Base-by-base conservation (phyloP, 2,888 invertebrate genomes). In the Pseudococcus longispinus region DNA sequence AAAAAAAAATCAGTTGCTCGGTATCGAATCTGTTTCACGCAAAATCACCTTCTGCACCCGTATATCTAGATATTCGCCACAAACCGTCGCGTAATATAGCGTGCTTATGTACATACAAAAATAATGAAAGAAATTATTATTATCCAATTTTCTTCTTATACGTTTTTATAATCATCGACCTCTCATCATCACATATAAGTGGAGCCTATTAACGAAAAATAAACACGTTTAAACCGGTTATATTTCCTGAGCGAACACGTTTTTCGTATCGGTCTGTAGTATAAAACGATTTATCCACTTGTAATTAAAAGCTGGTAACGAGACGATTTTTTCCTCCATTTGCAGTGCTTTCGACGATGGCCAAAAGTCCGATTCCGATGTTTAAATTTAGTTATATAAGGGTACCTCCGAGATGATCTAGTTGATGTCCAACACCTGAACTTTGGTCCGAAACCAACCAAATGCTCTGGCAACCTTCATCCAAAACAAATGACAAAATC, bases 121-220 rank as follows among this genome's bases (percentile, higher is more conserved):
- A 80, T 80, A 80, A 80, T 13, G 77, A 80, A 80, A 80, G 77
- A 80, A 80, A 80, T 80, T 80, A 80, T 74, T 74, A 74, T 42
- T 80, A 80, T 80, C 77, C 77, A 42, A 42, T 80, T 80, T 80
- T 80, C 20, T 42, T 80, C 23, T 80, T 80, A 80, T 80, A 80
- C 32, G 77, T 80, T 80, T 42, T 80, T 42, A 80, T 80, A 80
- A 80, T 80, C 77, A 80, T 80, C 77, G 77, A 80, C 77, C 77
- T 80, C 77, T 80, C 77, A 80, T 80, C 77, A 80, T 80, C 77
- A 20, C 42, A 80, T 23, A 84, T 84, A 84, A 84, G 84, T 84
- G 84, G 84, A 84, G 84, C 84, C 84, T 84, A 84, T 84, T 84
- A 84, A 84, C 84, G 84, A 84, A 84, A 84, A 84, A 84, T 84